Evolutionary conservation across 2,113 vertebrate species (phyloP), one percentile per base, ranked within the genome.

Genomic region (Odobenus rosmarus): DNA sequence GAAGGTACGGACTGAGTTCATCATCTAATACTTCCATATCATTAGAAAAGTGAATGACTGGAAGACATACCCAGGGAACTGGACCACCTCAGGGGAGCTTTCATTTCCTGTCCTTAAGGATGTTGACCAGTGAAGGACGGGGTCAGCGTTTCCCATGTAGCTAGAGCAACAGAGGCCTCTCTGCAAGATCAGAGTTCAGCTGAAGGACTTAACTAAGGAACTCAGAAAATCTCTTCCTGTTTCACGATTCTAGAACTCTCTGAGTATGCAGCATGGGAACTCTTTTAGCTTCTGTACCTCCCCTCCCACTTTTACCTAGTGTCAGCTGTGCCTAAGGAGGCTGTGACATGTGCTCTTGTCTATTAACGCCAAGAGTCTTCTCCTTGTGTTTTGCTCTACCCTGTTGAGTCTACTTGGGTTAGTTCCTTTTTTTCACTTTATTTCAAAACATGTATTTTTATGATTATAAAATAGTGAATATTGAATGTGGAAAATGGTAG

Each of bases 391-490:
- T 71, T 49, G n/a, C 23, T 88, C 26, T 5, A 33, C n/a, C 24
- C 24, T 77, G 1, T 49, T 85, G 36, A 88, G 76, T 93, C 18
- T 39, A 16, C 18, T 82, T 93, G 49, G 49, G 2, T 57, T 62
- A 46, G 2, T 85, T 81, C 9, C 46, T 88, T 87, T 36, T 31
- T 89, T 81, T 49, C 24, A 76, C 55, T 89, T 90, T 93, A 42
- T 93, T 81, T 85, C 14, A 46, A 74, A 28, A 26, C 42, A 28
- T 74, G 72, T 76, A 13, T 42, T 90, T 92, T 92, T 64, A 55
- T 64, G 42, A 81, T 71, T 89, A 74, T 93, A 46, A 93, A 74
- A n/a, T 28, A 79, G 28, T 88, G 31, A 96, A 59, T 91, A 59
- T 77, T 31, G 13, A 90, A 49, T 42, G 46, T 31, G 28, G 62